Conservation (phyloP, 1,140 invertebrate genomes). For the Microplitis mediator region DNA sequence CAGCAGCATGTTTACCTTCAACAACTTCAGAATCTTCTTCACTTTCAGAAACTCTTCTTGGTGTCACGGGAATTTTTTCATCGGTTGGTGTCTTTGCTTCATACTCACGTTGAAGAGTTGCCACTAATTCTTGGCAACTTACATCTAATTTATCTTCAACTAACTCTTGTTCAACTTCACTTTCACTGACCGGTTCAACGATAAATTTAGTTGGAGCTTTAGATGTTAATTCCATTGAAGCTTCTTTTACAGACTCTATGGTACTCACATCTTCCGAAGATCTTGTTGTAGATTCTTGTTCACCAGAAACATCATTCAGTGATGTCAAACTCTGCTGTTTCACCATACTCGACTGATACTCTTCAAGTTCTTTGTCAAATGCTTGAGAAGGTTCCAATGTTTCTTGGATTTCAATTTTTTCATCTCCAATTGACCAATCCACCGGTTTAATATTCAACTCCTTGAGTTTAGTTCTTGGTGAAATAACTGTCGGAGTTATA, state of each 20-base stretch:
- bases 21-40: not conserved
- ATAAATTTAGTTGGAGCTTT: conserved; percentile 45
- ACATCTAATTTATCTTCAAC: conserved; percentile 55
- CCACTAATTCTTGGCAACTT: conserved; percentile 57
- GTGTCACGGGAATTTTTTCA: conserved; percentile 27
- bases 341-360: conserved; percentile 45
- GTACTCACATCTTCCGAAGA: conserved; percentile 42
- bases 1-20: not conserved
- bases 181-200: conserved; percentile 45
- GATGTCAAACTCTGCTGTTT: conserved; percentile 30
- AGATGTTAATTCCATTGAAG: not conserved
- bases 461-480: conserved; percentile 32
- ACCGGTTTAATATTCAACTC: conserved; percentile 56
- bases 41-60: conserved; percentile 7
- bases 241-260: conserved; percentile 37
- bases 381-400: conserved; percentile 52
- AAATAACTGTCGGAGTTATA: conserved; percentile 30
- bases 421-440: conserved; percentile 59
- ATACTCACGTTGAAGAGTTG: conserved; percentile 52
- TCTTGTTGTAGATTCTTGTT: conserved; percentile 37
- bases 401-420: conserved; percentile 58
- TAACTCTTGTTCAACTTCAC: conserved; percentile 53
- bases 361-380: conserved; percentile 58
- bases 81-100: conserved; percentile 54
- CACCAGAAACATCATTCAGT: conserved; percentile 34